These are phyloP conservation scores for Mylabris sibirica DNA, from an alignment of 2,888 invertebrate species.

Conservation along the genomic window DNA sequence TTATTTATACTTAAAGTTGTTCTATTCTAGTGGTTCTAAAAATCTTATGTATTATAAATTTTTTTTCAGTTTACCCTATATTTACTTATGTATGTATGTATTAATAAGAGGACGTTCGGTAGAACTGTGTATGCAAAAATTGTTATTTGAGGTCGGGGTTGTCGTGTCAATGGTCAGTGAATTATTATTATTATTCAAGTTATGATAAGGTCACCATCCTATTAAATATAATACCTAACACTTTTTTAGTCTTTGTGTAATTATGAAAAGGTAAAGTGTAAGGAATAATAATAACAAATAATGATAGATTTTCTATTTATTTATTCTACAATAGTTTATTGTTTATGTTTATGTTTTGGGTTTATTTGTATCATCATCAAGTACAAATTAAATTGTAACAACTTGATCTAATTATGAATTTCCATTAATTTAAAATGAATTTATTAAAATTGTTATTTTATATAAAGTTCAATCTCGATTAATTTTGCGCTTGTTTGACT, in stretches of 20 bases:
- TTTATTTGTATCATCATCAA: neutral
- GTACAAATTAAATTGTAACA: neutral
- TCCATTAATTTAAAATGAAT: neutral
- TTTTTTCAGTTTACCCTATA: no score
- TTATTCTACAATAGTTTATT: neutral
- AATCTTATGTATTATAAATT: no score
- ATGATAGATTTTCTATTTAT: neutral
- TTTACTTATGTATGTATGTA: neutral
- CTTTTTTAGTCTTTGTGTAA: neutral
- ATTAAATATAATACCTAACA: neutral
- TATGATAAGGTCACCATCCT: constrained; percentile 10
- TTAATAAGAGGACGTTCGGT: neutral
- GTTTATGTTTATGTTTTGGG: neutral
- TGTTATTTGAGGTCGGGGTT: constrained; percentile 11
- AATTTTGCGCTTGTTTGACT: neutral
- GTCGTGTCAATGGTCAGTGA: constrained; percentile 24
- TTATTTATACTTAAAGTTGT: no score
- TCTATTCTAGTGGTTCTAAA: no score
- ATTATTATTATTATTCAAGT: constrained; percentile 18
- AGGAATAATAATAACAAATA: neutral
- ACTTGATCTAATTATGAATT: neutral
- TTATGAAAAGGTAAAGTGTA: neutral
- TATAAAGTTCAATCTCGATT: neutral
- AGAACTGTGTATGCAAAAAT: neutral
- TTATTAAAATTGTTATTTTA: neutral